phyloP scores from a whole-genome alignment of 2,113 vertebrate genomes.

The Speoplatyrhinus poulsoni region DNA sequence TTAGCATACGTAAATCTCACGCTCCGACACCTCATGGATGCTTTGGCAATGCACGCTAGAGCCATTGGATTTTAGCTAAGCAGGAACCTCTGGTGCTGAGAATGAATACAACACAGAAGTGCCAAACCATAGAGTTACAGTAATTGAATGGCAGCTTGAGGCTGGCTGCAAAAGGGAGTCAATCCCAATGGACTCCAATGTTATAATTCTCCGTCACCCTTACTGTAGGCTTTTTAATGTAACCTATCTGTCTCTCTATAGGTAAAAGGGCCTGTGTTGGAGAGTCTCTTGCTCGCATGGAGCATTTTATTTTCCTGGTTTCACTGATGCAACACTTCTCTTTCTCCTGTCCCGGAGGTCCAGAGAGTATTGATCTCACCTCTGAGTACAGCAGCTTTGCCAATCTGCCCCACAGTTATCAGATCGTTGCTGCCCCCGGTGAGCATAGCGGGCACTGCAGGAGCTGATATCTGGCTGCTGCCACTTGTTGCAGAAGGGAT shows the following conservation, averaged over 20 bases:
- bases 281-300: conserved; percentile 77
- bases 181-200: not conserved
- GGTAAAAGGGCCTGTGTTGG: conserved; percentile 76
- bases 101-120: no score
- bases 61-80: no score
- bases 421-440: conserved; percentile 61
- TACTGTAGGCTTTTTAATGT: not conserved
- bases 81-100: no score
- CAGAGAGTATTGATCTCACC: conserved; percentile 56
- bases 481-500: not conserved
- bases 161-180: no score
- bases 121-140: no score
- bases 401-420: conserved; percentile 62
- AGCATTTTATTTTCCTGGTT: conserved; percentile 78
- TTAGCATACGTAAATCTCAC: no score
- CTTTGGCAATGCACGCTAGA: no score
- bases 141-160: no score
- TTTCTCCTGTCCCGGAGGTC: conserved; percentile 59
- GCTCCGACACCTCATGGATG: no score
- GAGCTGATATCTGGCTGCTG: not conserved
- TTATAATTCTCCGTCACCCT: no score
- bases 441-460: not conserved
- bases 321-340: conserved; percentile 73
- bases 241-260: conserved; percentile 25
- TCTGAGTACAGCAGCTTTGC: conserved; percentile 70